phyloP scores from a whole-genome alignment of 2,113 vertebrate species.

The Hemiscyllium ocellatum region DNA sequence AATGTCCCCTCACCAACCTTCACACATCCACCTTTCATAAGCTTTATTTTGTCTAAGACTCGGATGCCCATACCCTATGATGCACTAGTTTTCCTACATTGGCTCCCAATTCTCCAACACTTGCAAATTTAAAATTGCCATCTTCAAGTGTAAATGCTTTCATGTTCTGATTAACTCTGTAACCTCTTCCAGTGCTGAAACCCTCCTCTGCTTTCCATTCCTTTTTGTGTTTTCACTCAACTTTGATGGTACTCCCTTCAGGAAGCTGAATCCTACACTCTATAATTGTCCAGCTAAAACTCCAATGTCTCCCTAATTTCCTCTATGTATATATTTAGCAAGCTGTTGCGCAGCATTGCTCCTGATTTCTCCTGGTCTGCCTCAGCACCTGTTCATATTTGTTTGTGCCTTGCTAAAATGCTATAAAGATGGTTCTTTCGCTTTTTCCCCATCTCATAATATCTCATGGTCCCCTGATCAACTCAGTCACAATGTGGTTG shows the following conservation, averaged over 20 bases:
- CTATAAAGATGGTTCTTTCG: not conserved
- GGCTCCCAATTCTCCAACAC: not conserved
- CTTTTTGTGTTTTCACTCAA: not conserved
- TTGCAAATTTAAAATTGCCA: not conserved
- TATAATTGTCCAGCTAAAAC: not conserved
- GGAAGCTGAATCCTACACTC: not conserved
- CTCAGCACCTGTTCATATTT: not conserved
- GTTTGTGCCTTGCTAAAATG: not conserved
- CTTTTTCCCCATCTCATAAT: not conserved
- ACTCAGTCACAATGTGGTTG: not conserved
- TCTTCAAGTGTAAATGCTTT: not conserved
- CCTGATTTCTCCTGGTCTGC: not conserved
- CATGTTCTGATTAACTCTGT: not conserved
- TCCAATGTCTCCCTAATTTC: not conserved
- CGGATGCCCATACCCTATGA: not conserved
- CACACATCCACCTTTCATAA: not conserved
- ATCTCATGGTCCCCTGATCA: not conserved
- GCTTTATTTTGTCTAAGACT: not conserved
- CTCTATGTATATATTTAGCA: not conserved
- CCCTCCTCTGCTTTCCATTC: not conserved
- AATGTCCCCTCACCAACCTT: not conserved
- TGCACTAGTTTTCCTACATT: not conserved
- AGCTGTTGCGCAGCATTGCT: not conserved
- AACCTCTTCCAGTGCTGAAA: not conserved
- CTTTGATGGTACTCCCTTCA: not conserved